Base-by-base conservation (phyloP, 1,140 invertebrate genomes). In the Papilio polyxenes region DNA sequence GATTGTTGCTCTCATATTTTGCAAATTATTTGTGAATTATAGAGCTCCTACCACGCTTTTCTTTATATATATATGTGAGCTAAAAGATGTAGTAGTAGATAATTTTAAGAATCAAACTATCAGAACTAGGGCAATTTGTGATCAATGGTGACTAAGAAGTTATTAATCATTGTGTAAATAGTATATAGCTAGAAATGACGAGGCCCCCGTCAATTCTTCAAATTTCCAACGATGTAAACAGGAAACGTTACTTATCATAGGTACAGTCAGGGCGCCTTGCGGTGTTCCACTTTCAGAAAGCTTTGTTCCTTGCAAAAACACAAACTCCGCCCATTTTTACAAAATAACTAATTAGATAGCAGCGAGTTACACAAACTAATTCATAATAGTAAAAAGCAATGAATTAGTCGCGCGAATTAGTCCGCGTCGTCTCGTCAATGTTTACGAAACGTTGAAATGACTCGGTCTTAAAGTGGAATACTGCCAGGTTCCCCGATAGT, bases 101-200 rank as follows among this genome's bases (percentile, higher is more conserved):
- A 59, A n/a, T n/a, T 59, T 20, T 20, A 10, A 9, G 56, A 59
- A n/a, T 20, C 7, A 17, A 59, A 59, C n/a, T 17, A 9, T 59
- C 56, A n/a, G 2, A 51, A 51, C 13, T 9, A 59, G 56, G 56
- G 56, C 56, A n/a, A 20, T 59, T 59, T 9, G 56, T 20, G 17
- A 59, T 59, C 4, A 59, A 17, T 72, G 23, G 13, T 72, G 65
- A 72, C 31, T 72, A 72, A 72, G 23, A 40, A 15, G 23, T 72
- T 72, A 72, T 40, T 72, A 72, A 72, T 72, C 65, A 72, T 37
- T 37, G 13, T 37, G 65, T 72, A 72, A 72, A 72, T 40, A 72
- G 23, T 15, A 72, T 31, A 72, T 37, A 2, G 13, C 3, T 40
- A 40, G 10, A 72, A 37, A 40, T 72, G 65, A 72, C 65, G 11